Evolutionary conservation across 2,797 vertebrate genomes (phyloP), one percentile per base, ranked within the genome.

Genomic region (Rhabdophis nuchalis): DNA sequence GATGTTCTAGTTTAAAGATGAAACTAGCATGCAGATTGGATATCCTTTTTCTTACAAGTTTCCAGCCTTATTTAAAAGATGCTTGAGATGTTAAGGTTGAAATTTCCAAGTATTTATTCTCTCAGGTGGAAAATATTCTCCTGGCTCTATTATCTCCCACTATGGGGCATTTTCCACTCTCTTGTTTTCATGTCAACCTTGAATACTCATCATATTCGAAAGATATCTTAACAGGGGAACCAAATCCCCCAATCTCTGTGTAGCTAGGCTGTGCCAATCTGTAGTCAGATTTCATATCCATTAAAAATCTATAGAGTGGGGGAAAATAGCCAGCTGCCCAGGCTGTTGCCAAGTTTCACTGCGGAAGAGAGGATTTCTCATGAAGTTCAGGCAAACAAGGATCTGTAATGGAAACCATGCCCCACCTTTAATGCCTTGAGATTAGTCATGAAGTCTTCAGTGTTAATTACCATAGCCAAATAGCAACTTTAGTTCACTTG

Each of bases 401-500:
- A 93, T 95, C 92, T 60, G 96, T 94, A 93, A 96, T 95, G 95
- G 96, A 95, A 97, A 96, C 90, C 52, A 27, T 57, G 95, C 97
- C 97, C 92, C 97, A 50, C 97, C 97, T 96, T 91, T 93, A 93
- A 94, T 89, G 94, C 96, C 91, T 92, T 93, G 87, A 87, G 95
- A 95, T 97, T 97, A 97, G 96, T 97, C 96, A 97, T 25, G 92
- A 92, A 46, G 89, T 94, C 94, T 72, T 90, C 7, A 89, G 91
- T 90, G 95, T 77, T 97, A 96, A 97, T 97, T 96, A 97, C 41
- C 92, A 0, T 92, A 9, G 92, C 64, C 96, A 95, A 97, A 93
- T 77, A 85, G 95, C 93, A 95, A 95, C 94, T 96, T 96, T 95
- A 96, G 93, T 97, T 96, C 92, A 85, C 29, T 94, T 95, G 93